Evolutionary conservation across 2,888 invertebrate species (phyloP).

Genomic region (Phragmatobia fuliginosa): DNA sequence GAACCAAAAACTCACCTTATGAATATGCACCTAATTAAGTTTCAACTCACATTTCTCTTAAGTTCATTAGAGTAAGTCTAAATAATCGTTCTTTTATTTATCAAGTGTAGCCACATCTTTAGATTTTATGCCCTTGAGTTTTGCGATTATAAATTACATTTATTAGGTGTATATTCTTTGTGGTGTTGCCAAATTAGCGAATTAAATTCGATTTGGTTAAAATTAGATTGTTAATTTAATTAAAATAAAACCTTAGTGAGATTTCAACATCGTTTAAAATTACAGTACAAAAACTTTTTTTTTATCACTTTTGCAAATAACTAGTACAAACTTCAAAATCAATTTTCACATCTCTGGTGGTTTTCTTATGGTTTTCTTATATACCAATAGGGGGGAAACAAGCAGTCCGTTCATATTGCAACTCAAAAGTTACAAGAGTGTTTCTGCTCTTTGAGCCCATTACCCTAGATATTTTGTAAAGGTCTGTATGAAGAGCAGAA

Average conservation of each 20-base stretch:
- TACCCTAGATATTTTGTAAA: too few relatives aligned
- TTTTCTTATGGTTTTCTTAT: too few relatives aligned
- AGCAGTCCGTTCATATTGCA: too few relatives aligned
- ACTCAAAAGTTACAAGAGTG: too few relatives aligned
- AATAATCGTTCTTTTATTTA: too few relatives aligned
- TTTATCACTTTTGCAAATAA: not conserved
- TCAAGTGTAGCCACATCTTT: conserved; percentile 2
- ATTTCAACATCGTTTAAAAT: not conserved
- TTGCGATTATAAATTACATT: conserved; percentile 11
- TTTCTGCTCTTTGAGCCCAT: too few relatives aligned
- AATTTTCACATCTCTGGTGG: too few relatives aligned
- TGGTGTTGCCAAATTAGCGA: conserved; percentile 18
- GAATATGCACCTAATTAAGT: not conserved
- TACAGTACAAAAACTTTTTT: not conserved
- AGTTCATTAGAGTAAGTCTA: not conserved
- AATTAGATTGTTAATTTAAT: conserved; percentile 8
- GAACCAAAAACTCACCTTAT: not conserved
- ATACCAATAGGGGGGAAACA: too few relatives aligned
- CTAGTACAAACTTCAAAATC: too few relatives aligned
- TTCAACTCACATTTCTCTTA: not conserved
- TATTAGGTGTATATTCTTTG: conserved; percentile 6
- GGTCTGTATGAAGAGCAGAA: too few relatives aligned
- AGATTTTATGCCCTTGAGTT: conserved; percentile 15
- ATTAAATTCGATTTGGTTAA: conserved; percentile 8
- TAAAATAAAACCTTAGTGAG: not conserved